Conservation (phyloP, 1,140 invertebrate genomes). For the Radopholus similis region DNA sequence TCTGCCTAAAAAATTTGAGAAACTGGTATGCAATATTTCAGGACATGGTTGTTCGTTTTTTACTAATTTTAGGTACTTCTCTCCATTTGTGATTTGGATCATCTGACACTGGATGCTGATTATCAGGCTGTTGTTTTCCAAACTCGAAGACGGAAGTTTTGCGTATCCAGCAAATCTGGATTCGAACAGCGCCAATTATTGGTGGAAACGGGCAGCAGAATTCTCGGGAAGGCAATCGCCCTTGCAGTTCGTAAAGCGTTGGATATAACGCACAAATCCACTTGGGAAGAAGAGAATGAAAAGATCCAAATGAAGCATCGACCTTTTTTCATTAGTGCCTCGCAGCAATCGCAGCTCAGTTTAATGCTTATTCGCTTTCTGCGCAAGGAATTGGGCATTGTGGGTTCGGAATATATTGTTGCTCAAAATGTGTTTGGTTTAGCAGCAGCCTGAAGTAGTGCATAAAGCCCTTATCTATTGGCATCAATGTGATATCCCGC, state of each 20-base stretch:
- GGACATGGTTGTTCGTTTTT: not conserved
- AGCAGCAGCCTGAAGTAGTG: constrained; percentile 31
- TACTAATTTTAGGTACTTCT: not conserved
- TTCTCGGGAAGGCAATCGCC: constrained; percentile 28
- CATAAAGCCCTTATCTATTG: constrained; percentile 34
- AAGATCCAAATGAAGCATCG: not conserved
- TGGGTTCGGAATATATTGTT: constrained; percentile 7
- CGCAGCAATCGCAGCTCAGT: constrained; percentile 13
- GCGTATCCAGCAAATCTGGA: constrained; percentile 4
- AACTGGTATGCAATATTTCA: not conserved
- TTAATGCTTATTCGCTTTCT: constrained; percentile 24
- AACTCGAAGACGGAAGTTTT: constrained; percentile 7
- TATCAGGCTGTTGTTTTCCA: constrained; percentile 30
- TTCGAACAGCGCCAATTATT: constrained; percentile 20
- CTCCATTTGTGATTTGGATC: constrained; percentile 8
- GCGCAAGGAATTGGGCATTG: constrained; percentile 9
- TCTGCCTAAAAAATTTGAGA: not conserved
- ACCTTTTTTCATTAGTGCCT: not conserved
- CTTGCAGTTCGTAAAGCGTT: constrained; percentile 9
- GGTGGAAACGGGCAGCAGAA: constrained; percentile 34
- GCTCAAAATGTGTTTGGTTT: constrained; percentile 8
- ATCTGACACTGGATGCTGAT: constrained; percentile 22
- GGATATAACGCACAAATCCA: too few relatives aligned
- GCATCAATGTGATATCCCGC: constrained; percentile 28
- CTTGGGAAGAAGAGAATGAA: not conserved